Percentiles rank a stretch among this genome's conserved stretches.
These are phyloP conservation scores for Littorina saxatilis DNA, from an alignment of 1,140 invertebrate species.

Conservation along the genomic window DNA sequence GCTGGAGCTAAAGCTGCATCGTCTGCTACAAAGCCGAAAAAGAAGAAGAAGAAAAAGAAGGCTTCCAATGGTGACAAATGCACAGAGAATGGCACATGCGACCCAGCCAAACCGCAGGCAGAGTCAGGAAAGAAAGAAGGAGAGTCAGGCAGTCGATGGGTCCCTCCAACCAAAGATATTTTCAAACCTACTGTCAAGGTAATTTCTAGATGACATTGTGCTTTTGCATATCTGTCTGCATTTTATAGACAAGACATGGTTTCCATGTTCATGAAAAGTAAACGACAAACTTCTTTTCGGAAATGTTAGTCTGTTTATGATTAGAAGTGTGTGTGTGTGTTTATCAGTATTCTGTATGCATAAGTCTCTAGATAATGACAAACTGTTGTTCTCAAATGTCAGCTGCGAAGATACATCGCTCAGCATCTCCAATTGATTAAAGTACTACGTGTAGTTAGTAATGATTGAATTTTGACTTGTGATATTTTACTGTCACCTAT, in stretches of 20 bases:
- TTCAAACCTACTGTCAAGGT: constrained; percentile 89
- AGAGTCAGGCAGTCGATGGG: constrained; percentile 78
- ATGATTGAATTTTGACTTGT: no score
- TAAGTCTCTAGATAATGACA: no score
- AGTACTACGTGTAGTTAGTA: no score
- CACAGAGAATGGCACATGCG: neutral
- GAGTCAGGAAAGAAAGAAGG: constrained; percentile 59
- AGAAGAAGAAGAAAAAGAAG: neutral
- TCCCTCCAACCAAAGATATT: constrained; percentile 86
- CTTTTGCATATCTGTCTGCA: neutral
- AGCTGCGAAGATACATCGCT: no score
- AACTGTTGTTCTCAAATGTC: no score
- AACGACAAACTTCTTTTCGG: neutral
- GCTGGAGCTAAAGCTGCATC: no score
- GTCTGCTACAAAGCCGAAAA: no score
- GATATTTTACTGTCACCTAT: no score
- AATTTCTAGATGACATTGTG: neutral
- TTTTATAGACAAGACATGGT: no score
- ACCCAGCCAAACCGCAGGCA: neutral
- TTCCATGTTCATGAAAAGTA: no score
- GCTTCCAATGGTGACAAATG: no score
- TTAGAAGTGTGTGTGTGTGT: neutral
- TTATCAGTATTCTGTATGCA: neutral
- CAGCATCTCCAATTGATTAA: no score
- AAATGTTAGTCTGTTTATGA: neutral